Conservation (phyloP, 2,797 vertebrate genomes). For the Sebastes diploproa region DNA sequence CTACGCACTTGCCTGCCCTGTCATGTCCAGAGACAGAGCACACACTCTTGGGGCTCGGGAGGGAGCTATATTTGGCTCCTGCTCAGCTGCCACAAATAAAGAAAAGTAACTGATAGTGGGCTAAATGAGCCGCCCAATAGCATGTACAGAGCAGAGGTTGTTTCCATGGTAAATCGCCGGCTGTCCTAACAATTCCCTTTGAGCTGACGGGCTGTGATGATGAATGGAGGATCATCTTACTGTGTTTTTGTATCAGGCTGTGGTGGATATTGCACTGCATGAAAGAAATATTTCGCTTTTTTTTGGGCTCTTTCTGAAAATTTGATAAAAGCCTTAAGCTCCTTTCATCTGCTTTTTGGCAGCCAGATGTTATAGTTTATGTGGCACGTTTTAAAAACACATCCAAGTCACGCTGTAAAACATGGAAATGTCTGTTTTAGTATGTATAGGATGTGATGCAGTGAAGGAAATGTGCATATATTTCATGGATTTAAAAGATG, state of each 20-base stretch:
- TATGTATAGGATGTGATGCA: background rate
- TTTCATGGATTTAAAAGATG: background rate
- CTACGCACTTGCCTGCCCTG: conserved; percentile 21
- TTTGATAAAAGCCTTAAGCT: background rate
- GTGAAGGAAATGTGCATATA: background rate
- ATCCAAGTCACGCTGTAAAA: conserved; percentile 11
- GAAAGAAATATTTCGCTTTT: background rate
- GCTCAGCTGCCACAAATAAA: conserved; percentile 81
- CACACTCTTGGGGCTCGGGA: conserved; percentile 25
- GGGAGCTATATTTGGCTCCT: conserved; percentile 85
- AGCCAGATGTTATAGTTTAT: background rate
- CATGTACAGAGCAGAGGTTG: conserved; percentile 36
- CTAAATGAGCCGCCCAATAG: conserved; percentile 57
- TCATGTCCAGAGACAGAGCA: conserved; percentile 26
- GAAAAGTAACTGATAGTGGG: conserved; percentile 74
- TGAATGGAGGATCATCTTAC: background rate
- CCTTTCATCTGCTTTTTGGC: conserved; percentile 3
- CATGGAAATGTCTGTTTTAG: background rate
- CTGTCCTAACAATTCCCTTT: conserved; percentile 21
- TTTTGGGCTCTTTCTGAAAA: background rate
- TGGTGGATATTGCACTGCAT: background rate
- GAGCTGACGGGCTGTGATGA: conserved; percentile 17
- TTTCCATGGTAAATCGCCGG: conserved; percentile 58
- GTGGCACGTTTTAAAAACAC: conserved; percentile 8
- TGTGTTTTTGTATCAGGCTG: background rate